Base-by-base conservation (phyloP, 2,888 invertebrate genomes). In the Bembecia ichneumoniformis region DNA sequence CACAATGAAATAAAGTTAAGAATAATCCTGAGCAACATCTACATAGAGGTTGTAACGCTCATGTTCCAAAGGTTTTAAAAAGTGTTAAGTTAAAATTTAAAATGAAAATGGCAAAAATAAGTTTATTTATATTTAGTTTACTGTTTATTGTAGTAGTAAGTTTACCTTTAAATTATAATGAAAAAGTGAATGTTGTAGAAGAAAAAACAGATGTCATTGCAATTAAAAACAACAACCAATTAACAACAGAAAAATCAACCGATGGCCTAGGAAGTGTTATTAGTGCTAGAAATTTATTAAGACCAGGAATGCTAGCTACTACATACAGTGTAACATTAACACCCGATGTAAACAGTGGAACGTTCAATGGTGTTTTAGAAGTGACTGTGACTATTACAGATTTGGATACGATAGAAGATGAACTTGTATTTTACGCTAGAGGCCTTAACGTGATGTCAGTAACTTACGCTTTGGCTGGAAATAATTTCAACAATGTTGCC, bases 281-380 rank as follows among this genome's bases (percentile, higher is more conserved):
- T 7, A 28, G 2, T 28, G 28, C 9, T 28, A 46, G 46, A 34
- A 46, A 20, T 46, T 13, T 28, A 13, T 51, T 77, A 28, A 64
- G 78, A 52, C 74, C 77, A 5, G 81, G 75, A 3, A 71, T 79
- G 66, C 10, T 34, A 1, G 60, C 73, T 0, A 56, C 49, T 2
- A 61, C 55, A 15, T 77, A 79, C 43, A n/a, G 16, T 0, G 51
- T 82, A 4, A 62, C 64, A 54, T 50, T 82, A 3, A 55, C 62
- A 5, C 63, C 71, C 1, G 50, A 77, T 51, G 44, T 59, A 2
- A 50, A 52, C 3, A 56, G 36, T 43, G 63, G 60, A 0, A 62
- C 58, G 0, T 82, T 81, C 52, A 52, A 14, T 51, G 82, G 77
- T 15, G 53, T 45, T 50, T 55, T 65, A 17, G 48, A 50, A 7